Conservation (phyloP, 2,888 invertebrate genomes). For the Lasioglossum calceatum region DNA sequence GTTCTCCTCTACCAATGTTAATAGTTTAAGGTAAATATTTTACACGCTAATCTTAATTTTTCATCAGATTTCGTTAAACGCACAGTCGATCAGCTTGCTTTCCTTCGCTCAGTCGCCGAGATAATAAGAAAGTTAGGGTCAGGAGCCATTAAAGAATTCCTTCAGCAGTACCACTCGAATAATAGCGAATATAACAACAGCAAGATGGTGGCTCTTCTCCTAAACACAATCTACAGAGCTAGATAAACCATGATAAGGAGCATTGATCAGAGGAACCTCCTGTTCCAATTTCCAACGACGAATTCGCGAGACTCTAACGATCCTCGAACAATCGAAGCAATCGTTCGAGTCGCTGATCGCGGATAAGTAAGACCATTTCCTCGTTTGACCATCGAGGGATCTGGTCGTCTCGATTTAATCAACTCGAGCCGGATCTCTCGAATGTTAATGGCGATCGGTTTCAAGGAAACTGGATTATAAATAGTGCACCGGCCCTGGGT, state of each 20-base stretch:
- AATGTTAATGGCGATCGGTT: slow-evolving; percentile 51
- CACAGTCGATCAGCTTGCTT: not conserved
- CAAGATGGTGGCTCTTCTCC: not conserved
- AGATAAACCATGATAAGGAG: not conserved
- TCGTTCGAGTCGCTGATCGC: not conserved
- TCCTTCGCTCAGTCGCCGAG: too few species aligned
- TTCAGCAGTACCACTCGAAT: not conserved
- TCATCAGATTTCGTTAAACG: not conserved
- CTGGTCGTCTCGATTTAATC: slow-evolving; percentile 4
- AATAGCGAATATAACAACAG: not conserved
- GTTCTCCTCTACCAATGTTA: not conserved
- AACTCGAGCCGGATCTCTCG: slow-evolving; percentile 16
- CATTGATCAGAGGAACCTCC: not conserved
- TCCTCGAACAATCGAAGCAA: not conserved
- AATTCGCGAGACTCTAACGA: not conserved
- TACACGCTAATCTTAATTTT: not conserved
- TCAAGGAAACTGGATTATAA: slow-evolving; percentile 42
- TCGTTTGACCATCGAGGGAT: not conserved
- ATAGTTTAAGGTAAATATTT: not conserved
- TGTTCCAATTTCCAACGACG: not conserved
- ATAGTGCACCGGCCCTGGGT: slow-evolving; percentile 28
- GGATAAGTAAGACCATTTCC: slow-evolving; percentile 2
- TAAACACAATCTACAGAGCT: not conserved
- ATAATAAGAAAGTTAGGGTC: not conserved
- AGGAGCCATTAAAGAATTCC: not conserved